Conservation (phyloP, 2,888 invertebrate genomes). For the Caenorhabditis doughertyi region DNA sequence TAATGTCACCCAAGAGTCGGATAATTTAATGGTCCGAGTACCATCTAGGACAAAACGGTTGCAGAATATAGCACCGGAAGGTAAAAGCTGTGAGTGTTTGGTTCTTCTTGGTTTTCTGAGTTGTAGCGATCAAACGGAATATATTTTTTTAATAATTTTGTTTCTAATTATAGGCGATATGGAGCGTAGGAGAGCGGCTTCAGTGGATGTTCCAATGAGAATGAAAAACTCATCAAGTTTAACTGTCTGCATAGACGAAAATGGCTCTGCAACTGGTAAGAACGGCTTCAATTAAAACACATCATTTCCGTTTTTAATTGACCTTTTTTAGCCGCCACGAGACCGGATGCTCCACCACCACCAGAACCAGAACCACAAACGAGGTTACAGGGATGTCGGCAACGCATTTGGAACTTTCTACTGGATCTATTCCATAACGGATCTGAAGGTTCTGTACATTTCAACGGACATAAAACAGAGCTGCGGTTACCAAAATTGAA, state of each 20-base stretch:
- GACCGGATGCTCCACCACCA: constrained; percentile 20
- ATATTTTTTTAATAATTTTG: background rate
- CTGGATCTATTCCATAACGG: constrained; percentile 38
- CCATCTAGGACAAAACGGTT: constrained; percentile 38
- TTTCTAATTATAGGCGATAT: constrained; percentile 28
- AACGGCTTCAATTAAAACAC: background rate
- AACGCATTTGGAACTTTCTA: constrained; percentile 28
- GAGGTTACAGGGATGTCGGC: constrained; percentile 9
- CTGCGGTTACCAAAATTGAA: constrained; percentile 42
- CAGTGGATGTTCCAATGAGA: constrained; percentile 52
- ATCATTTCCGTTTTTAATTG: background rate
- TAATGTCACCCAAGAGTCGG: constrained; percentile 54
- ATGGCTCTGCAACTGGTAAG: constrained; percentile 48
- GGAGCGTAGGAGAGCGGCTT: constrained; percentile 54
- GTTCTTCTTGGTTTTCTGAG: constrained; percentile 23
- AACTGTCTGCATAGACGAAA: constrained; percentile 49
- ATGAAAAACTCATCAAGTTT: constrained; percentile 51
- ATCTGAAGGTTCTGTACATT: constrained; percentile 54
- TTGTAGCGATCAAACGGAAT: background rate
- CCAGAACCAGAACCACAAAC: constrained; percentile 9
- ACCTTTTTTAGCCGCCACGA: constrained; percentile 33
- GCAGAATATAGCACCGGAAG: constrained; percentile 46
- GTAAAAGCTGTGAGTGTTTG: constrained; percentile 58
- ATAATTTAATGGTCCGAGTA: constrained; percentile 44
- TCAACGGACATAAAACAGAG: constrained; percentile 47